Base-by-base conservation (phyloP, 2,113 vertebrate genomes). In the Lucifuga dentata region DNA sequence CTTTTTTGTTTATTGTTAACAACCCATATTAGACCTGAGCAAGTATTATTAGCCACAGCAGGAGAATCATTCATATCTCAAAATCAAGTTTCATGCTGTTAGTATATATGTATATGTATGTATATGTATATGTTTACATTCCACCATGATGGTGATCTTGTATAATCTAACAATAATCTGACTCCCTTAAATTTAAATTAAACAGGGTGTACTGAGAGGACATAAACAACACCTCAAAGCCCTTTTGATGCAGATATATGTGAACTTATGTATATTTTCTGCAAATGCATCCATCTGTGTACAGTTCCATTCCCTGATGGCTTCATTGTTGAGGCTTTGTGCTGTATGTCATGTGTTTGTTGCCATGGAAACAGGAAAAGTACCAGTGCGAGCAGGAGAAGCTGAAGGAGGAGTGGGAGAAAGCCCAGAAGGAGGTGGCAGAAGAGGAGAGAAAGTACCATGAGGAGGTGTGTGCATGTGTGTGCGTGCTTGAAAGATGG, bases 361-460 rank as follows among this genome's bases (percentile, higher is more conserved):
- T 85, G 74, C 83, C 76, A 40, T 78, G 86, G 76, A 71, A 58
- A 86, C 90, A 99, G 98, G 96, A 98, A 76, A 96, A 93, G 81
- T 99, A 99, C 86, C 93, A 88, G 79, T 94, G 93, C 40, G 96
- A 98, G 77, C 97, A 99, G 90, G 93, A 95, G 90, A 98, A 96
- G 86, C 92, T 99, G 84, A 98, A 96, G 85, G 93, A 95, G 78
- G 97, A 98, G 82, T 99, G 98, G 98, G 97, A 99, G 88, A 95
- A 91, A 36, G 97, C 98, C 1, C 98, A 99, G 77, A 96, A 90
- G 84, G 98, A 99, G 81, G 98, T 99, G 76, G 96, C 95, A 53
- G 96, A 97, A 70, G 97, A 99, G 73, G 98, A 95, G 23, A 95
- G 93, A 67, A 95, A 94, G 92, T 98, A 96, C 85, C 95, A 98